Evolutionary conservation across 2,888 invertebrate genomes (phyloP).

Genomic region (Lysandra coridon): DNA sequence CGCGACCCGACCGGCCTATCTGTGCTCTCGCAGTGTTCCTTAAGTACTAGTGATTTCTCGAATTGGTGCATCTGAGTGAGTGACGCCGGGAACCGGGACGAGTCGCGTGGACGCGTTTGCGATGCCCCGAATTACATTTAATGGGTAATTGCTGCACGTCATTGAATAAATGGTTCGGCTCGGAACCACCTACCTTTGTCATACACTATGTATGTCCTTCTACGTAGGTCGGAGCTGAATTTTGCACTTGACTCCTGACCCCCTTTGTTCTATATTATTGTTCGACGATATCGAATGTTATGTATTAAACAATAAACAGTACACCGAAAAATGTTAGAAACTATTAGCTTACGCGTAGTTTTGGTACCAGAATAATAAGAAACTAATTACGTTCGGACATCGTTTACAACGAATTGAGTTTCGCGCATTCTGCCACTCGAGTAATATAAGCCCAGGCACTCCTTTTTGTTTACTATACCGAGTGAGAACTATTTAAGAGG

Average conservation of each 20-base stretch:
- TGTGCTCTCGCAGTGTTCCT: conserved; percentile 64
- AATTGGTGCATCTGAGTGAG: conserved; percentile 76
- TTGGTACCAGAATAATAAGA: not conserved
- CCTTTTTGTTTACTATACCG: conserved; percentile 38
- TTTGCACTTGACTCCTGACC: conserved; percentile 68
- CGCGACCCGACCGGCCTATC: conserved; percentile 57
- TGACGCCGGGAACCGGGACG: conserved; percentile 72
- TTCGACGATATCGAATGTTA: not conserved
- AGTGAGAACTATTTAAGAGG: conserved; percentile 45
- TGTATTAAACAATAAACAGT: not conserved
- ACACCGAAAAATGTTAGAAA: not conserved
- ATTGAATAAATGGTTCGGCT: conserved; percentile 75
- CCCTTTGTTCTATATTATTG: conserved; percentile 59
- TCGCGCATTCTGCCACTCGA: not conserved
- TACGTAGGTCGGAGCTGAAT: conserved; percentile 67
- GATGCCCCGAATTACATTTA: conserved; percentile 79
- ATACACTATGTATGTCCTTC: conserved; percentile 63
- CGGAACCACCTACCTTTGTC: conserved; percentile 62
- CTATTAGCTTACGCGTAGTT: not conserved
- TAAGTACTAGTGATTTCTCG: conserved; percentile 65
- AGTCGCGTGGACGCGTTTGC: conserved; percentile 63
- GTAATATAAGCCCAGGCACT: conserved; percentile 32
- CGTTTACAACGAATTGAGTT: not conserved
- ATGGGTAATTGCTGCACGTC: conserved; percentile 80
- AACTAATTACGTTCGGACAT: not conserved